Conservation (phyloP, 2,797 vertebrate species). For the Phoxinus dragarum region DNA sequence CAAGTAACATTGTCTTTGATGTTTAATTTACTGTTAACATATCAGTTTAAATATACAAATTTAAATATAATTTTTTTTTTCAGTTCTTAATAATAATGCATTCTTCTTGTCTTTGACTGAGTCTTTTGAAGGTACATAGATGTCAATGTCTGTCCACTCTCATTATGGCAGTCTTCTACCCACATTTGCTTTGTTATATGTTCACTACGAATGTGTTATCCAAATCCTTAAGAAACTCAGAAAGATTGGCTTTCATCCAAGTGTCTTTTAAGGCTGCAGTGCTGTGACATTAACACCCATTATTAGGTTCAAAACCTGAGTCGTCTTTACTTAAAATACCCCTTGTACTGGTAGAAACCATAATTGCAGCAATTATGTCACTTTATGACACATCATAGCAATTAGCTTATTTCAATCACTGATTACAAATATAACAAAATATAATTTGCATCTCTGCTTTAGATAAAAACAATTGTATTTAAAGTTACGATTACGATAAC, state of each 20-base stretch:
- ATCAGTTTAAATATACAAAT: not conserved
- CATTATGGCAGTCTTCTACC: not conserved
- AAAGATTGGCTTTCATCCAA: conserved; percentile 2
- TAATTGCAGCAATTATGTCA: not conserved
- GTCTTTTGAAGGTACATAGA: conserved; percentile 3
- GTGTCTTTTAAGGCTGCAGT: not conserved
- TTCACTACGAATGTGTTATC: not conserved
- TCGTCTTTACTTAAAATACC: conserved; percentile 21
- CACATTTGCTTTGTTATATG: not conserved
- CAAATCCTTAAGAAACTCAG: not conserved
- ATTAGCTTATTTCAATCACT: not conserved
- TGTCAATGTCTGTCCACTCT: not conserved
- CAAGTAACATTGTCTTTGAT: not conserved
- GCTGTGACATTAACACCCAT: not conserved
- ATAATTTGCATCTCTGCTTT: not conserved
- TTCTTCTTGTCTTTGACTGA: conserved; percentile 3
- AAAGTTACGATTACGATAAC: not conserved
- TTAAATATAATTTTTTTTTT: not conserved
- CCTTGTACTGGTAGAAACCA: not conserved
- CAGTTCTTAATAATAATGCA: not conserved
- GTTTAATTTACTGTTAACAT: not conserved
- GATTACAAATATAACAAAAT: not conserved
- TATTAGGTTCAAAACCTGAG: not conserved
- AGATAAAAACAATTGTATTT: not conserved
- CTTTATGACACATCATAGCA: not conserved